Conservation (phyloP, 2,113 vertebrate species). For the Chaenocephalus aceratus region DNA sequence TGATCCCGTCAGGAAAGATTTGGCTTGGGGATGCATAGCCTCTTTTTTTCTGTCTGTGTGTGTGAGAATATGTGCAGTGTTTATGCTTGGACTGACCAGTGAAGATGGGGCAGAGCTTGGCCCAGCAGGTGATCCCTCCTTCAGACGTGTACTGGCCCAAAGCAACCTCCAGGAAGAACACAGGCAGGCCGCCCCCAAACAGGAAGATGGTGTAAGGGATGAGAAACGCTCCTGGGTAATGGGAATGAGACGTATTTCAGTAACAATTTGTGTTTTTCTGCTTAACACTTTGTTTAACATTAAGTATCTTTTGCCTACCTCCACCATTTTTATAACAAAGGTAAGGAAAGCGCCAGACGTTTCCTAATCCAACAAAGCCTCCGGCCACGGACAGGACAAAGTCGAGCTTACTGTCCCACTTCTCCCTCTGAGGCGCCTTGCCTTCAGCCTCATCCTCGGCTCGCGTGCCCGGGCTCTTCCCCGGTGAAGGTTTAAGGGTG, state of each 20-base stretch:
- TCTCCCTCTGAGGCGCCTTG: constrained; percentile 93
- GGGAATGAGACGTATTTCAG: neutral
- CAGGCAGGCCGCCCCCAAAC: constrained; percentile 96
- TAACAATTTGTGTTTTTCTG: neutral
- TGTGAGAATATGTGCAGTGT: constrained; percentile 1
- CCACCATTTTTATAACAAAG: constrained; percentile 99
- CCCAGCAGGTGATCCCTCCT: constrained; percentile 99
- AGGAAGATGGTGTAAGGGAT: constrained; percentile 99
- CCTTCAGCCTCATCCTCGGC: constrained; percentile 97
- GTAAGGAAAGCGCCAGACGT: constrained; percentile 98
- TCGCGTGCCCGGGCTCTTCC: constrained; percentile 95
- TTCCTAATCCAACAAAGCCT: constrained; percentile 97
- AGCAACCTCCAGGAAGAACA: constrained; percentile 98
- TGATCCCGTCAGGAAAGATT: neutral
- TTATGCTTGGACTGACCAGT: constrained; percentile 87
- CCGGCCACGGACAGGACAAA: constrained; percentile 98
- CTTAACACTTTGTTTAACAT: too few species aligned
- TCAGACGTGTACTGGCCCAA: constrained; percentile 98
- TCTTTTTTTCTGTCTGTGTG: neutral
- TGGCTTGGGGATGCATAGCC: neutral
- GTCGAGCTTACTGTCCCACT: constrained; percentile 98
- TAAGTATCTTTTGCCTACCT: constrained; percentile 79
- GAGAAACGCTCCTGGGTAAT: constrained; percentile 94
- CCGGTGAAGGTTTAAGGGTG: constrained; percentile 96
- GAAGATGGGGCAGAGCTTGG: constrained; percentile 97